phyloP scores from a whole-genome alignment of 2,113 vertebrate species.

The Alouatta palliata region DNA sequence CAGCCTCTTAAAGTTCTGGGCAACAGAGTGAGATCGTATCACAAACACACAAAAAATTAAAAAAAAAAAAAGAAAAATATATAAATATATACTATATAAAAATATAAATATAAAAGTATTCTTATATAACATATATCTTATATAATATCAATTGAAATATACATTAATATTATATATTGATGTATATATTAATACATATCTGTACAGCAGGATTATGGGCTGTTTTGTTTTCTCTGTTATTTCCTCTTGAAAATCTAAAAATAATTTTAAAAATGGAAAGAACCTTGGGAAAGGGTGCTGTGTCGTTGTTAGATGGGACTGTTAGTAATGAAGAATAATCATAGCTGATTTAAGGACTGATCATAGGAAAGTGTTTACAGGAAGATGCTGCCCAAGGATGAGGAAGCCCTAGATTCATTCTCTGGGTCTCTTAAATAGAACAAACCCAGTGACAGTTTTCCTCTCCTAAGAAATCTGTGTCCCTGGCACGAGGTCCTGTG shows the following conservation, averaged over 20 bases:
- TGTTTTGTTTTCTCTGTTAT: neutral
- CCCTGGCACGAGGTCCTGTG: neutral
- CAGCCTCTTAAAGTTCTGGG: neutral
- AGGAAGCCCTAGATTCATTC: neutral
- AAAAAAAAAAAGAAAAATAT: neutral
- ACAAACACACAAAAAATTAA: neutral
- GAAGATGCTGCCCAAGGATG: neutral
- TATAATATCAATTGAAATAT: no score
- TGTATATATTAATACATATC: neutral
- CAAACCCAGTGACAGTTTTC: neutral
- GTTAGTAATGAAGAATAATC: neutral
- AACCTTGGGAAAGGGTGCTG: neutral
- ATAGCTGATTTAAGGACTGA: neutral
- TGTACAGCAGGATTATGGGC: neutral
- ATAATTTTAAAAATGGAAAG: neutral
- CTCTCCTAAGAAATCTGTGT: neutral
- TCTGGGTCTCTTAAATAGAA: neutral
- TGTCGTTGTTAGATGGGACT: neutral
- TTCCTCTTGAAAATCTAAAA: constrained; percentile 35
- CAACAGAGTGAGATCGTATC: neutral
- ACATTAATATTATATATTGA: no score
- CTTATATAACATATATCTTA: no score
- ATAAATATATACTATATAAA: no score
- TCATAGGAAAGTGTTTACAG: neutral
- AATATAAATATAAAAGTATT: no score